phyloP scores from a whole-genome alignment of 2,113 vertebrate genomes.

The Galemys pyrenaicus region DNA sequence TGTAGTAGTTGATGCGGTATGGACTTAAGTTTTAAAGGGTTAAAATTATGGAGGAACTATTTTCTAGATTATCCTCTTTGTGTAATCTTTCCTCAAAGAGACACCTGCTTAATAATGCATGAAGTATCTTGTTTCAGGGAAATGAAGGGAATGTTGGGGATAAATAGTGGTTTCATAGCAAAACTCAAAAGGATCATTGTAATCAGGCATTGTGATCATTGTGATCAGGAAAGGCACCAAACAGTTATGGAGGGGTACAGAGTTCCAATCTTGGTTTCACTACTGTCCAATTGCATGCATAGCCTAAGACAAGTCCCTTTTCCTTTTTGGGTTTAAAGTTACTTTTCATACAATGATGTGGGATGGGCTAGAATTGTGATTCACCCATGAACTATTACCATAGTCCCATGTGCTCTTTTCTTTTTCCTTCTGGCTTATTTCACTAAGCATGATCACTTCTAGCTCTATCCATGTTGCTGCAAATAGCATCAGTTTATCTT shows the following conservation, averaged over 20 bases:
- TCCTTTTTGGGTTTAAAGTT: background rate
- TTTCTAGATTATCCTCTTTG: conserved; percentile 8
- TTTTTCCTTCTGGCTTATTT: no score
- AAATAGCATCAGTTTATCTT: no score
- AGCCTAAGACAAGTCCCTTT: background rate
- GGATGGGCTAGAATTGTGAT: background rate
- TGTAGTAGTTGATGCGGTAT: background rate
- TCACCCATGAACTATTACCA: no score
- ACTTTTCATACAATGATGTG: background rate
- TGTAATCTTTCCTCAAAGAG: background rate
- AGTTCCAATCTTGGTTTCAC: background rate
- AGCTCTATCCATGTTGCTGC: no score
- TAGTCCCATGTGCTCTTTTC: no score
- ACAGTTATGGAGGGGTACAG: background rate
- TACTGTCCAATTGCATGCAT: background rate
- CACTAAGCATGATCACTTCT: no score
- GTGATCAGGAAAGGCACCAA: background rate
- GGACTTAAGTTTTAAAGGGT: no score
- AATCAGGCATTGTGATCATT: background rate
- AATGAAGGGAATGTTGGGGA: background rate
- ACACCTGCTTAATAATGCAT: background rate
- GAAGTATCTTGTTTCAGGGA: background rate
- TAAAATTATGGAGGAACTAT: background rate
- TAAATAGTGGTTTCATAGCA: background rate
- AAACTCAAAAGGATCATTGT: background rate